phyloP scores from a whole-genome alignment of 2,797 vertebrate genomes.

The Eremophila alpestris region DNA sequence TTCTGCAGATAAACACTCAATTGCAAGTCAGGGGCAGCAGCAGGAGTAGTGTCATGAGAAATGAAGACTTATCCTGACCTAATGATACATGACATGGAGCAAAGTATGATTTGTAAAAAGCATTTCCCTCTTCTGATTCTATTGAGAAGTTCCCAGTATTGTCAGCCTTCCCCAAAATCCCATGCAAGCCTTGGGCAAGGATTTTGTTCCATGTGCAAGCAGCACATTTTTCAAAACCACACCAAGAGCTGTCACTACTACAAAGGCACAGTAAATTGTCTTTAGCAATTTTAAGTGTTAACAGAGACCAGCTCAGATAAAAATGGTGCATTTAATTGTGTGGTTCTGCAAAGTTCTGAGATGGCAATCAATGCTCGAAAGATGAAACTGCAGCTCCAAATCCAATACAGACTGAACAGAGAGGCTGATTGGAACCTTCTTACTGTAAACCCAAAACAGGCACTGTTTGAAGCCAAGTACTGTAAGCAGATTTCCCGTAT shows the following conservation, averaged over 20 bases:
- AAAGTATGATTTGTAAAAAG: not conserved
- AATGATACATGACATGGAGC: not conserved
- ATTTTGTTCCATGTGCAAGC: not conserved
- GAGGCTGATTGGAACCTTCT: slow-evolving; percentile 43
- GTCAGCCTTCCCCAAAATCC: not conserved
- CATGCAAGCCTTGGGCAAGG: not conserved
- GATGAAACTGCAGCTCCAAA: slow-evolving; percentile 36
- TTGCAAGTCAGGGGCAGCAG: not conserved
- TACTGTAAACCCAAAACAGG: slow-evolving; percentile 45
- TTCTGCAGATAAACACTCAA: not conserved
- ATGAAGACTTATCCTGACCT: not conserved
- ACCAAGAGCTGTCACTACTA: not conserved
- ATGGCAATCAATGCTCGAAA: not conserved
- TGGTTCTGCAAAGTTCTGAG: slow-evolving; percentile 18
- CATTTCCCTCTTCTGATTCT: not conserved
- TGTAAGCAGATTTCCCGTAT: slow-evolving; percentile 57
- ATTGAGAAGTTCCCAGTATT: not conserved
- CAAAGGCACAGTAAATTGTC: not conserved
- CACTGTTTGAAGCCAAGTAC: slow-evolving; percentile 39
- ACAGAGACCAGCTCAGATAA: slow-evolving; percentile 7
- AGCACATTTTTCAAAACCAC: not conserved
- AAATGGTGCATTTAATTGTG: not conserved
- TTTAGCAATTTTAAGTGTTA: slow-evolving; percentile 2
- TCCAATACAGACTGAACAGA: not conserved
- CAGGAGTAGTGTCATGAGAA: not conserved